phyloP scores from a whole-genome alignment of 2,797 vertebrate genomes.

The Hipposideros larvatus region DNA sequence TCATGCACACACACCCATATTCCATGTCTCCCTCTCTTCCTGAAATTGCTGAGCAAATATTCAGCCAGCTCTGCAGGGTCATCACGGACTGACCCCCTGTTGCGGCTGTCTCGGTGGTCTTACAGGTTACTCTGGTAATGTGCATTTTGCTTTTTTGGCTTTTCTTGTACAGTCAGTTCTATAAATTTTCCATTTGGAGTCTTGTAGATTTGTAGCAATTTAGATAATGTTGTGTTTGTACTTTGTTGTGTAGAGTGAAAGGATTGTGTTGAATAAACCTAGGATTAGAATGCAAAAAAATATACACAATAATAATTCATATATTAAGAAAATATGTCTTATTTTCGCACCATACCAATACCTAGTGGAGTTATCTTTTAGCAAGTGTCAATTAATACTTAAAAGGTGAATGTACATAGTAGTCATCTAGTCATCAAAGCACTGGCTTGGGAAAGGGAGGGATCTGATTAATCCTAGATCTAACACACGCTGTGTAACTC shows the following conservation, averaged over 20 bases:
- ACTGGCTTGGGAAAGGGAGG: neutral
- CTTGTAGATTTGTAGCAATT: conserved; percentile 85
- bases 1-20: too few species aligned
- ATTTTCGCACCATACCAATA: neutral
- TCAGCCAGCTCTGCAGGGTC: neutral
- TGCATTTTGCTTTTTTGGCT: conserved; percentile 61
- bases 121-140: neutral
- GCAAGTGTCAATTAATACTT: conserved; percentile 8
- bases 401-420: neutral
- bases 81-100: neutral
- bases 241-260: conserved; percentile 80
- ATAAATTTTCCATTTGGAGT: conserved; percentile 75
- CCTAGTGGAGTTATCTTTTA: neutral
- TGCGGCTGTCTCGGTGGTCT: neutral
- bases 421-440: neutral
- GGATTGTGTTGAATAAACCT: conserved; percentile 85
- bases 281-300: conserved; percentile 49
- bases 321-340: neutral
- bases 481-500: neutral
- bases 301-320: neutral
- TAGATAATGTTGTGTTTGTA: conserved; percentile 84
- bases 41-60: accelerated
- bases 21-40: neutral
- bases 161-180: conserved; percentile 86
- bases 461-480: neutral